Evolutionary conservation across 2,113 vertebrate species (phyloP).

Genomic region (Cinclus mexicanus): DNA sequence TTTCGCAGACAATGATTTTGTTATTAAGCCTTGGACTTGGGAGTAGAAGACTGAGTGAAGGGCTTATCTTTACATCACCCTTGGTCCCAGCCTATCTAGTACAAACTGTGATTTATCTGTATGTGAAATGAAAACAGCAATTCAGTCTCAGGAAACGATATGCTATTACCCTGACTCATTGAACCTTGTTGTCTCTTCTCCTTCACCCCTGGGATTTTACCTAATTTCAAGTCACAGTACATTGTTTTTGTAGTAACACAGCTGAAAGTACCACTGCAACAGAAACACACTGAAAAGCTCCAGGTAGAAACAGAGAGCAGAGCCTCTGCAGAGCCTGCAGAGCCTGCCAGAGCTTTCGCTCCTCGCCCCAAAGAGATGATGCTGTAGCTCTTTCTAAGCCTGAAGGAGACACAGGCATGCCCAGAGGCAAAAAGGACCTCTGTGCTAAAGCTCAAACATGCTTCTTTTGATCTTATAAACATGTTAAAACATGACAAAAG

Average conservation of each 20-base stretch:
- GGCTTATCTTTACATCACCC: background rate
- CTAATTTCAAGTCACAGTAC: background rate
- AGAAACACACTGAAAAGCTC: background rate
- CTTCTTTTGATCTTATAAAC: background rate
- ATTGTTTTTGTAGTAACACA: background rate
- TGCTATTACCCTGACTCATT: background rate
- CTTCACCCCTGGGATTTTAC: background rate
- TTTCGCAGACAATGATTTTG: slow-evolving; percentile 7
- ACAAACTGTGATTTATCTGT: background rate
- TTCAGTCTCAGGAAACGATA: slow-evolving; percentile 23
- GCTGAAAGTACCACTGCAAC: background rate
- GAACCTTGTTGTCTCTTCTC: background rate
- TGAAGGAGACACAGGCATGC: accelerated
- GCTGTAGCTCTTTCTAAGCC: background rate
- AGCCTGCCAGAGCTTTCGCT: background rate
- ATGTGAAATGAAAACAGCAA: slow-evolving; percentile 9
- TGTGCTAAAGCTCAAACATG: background rate
- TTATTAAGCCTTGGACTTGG: background rate
- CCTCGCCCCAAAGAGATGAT: background rate
- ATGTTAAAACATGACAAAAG: background rate
- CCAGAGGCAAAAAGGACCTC: background rate
- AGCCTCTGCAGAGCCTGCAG: no score
- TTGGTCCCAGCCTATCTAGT: background rate
- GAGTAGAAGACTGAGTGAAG: slow-evolving; percentile 10
- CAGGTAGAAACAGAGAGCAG: background rate